Conservation (phyloP, 2,888 invertebrate genomes). For the Chloroclysta siterata region DNA sequence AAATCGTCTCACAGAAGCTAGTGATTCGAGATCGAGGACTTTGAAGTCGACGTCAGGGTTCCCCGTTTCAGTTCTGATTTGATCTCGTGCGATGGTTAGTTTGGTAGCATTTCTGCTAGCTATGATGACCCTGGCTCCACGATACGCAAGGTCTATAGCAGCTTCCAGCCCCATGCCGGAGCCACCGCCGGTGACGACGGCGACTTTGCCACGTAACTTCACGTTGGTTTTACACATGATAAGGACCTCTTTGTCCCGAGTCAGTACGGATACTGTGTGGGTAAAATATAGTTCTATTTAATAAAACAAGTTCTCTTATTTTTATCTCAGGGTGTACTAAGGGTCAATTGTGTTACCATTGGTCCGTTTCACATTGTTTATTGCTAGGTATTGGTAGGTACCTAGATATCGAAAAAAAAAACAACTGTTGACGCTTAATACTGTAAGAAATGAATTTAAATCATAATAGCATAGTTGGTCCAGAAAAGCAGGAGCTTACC, state of each 20-base stretch:
- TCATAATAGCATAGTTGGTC: too few species aligned
- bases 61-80: constrained; percentile 88
- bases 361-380: not conserved
- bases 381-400: too few species aligned
- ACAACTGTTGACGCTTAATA: too few species aligned
- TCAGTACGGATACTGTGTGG: constrained; percentile 16
- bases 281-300: not conserved
- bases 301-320: constrained; percentile 1
- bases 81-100: constrained; percentile 88
- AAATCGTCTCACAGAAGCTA: constrained; percentile 84
- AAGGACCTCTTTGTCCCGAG: constrained; percentile 15
- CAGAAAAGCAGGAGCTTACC: too few species aligned
- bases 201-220: constrained; percentile 81
- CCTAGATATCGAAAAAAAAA: not conserved
- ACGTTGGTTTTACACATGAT: constrained; percentile 44
- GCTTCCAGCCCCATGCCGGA: constrained; percentile 92
- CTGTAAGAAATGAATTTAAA: too few species aligned
- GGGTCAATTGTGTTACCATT: constrained; percentile 12
- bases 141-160: constrained; percentile 87
- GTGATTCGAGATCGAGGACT: constrained; percentile 78
- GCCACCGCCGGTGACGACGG: constrained; percentile 91
- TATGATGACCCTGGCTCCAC: constrained; percentile 88
- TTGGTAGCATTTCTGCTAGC: constrained; percentile 85
- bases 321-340: constrained; percentile 8
- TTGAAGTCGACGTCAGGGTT: constrained; percentile 88